Percentiles rank a stretch among this genome's conserved stretches.
Evolutionary conservation across 1,140 invertebrate species (phyloP).

Genomic region (Listronotus bonariensis): DNA sequence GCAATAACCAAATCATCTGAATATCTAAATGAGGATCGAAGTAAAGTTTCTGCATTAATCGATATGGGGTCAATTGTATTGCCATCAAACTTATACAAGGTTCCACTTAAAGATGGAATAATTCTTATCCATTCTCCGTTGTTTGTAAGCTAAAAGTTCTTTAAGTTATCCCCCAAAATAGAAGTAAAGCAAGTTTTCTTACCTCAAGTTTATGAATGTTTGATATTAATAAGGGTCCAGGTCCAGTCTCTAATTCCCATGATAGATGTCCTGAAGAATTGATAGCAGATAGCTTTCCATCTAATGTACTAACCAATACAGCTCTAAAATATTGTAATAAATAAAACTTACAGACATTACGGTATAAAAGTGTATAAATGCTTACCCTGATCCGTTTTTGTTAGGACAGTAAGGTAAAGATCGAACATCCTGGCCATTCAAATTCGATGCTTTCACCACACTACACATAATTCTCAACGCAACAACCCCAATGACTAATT

Average conservation of each 20-base stretch:
- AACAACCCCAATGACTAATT: constrained; percentile 25
- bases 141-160: constrained; percentile 71
- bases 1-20: constrained; percentile 86
- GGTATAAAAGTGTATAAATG: constrained; percentile 2
- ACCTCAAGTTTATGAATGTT: constrained; percentile 84
- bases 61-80: constrained; percentile 85
- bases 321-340: constrained; percentile 61
- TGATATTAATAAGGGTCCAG: constrained; percentile 77
- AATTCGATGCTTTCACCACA: constrained; percentile 28
- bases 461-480: constrained; percentile 31
- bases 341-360: background rate
- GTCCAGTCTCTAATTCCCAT: constrained; percentile 77
- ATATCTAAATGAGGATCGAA: constrained; percentile 82
- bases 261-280: constrained; percentile 71
- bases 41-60: constrained; percentile 80
- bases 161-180: background rate
- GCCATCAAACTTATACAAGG: constrained; percentile 89
- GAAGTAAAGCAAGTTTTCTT: constrained; percentile 29
- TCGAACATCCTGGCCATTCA: constrained; percentile 13
- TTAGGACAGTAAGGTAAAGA: constrained; percentile 38
- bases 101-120: constrained; percentile 89
- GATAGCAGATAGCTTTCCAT: constrained; percentile 82
- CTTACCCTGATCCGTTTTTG: constrained; percentile 39
- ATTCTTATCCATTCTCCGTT: constrained; percentile 85
- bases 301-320: constrained; percentile 83